Evolutionary conservation across 2,113 vertebrate genomes (phyloP).

Genomic region (Chrysemys picta): DNA sequence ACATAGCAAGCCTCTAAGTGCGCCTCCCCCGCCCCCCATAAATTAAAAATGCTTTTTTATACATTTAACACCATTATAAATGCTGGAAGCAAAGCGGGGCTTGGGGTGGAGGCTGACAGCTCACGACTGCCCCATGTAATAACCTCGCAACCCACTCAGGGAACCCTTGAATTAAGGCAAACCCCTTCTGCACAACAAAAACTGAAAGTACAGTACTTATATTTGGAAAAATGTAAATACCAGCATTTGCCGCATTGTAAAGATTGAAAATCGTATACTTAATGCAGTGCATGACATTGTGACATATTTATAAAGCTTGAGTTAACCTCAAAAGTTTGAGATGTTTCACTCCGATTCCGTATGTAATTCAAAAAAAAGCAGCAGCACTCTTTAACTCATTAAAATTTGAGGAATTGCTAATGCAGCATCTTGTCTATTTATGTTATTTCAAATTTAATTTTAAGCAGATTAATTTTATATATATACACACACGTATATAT

Average conservation of each 20-base stretch:
- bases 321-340: background rate
- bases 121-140: no score
- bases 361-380: background rate
- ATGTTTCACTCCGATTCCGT: background rate
- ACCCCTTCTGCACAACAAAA: background rate
- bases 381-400: background rate
- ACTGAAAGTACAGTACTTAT: background rate
- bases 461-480: background rate
- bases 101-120: no score
- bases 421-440: fast-evolving
- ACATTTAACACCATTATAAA: no score
- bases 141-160: no score
- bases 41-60: no score
- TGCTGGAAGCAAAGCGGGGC: no score
- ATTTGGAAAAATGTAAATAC: background rate
- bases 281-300: background rate
- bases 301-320: background rate
- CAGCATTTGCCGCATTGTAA: background rate
- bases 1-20: no score
- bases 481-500: no score
- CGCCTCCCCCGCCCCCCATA: no score
- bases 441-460: background rate
- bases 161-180: background rate
- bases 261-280: background rate
- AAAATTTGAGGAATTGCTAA: background rate